These are phyloP conservation scores for Agrochola lota DNA, from an alignment of 2,888 invertebrate genomes.

Conservation along the genomic window DNA sequence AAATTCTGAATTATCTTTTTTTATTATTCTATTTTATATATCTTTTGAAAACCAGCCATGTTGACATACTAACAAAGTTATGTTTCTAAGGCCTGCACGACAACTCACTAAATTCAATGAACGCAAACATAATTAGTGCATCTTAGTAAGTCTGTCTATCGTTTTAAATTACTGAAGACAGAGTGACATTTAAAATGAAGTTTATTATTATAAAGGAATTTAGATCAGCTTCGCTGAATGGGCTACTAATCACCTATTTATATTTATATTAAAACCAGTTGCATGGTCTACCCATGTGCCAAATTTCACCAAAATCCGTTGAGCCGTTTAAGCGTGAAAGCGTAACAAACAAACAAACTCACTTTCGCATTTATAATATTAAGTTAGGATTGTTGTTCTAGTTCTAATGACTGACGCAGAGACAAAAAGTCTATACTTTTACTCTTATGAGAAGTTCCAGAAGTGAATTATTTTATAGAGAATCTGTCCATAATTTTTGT, in stretches of 20 bases:
- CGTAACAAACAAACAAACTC: no score
- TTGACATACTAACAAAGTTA: no score
- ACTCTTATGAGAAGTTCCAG: no score
- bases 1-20: not conserved
- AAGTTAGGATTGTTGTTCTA: not conserved
- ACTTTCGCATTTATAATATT: no score
- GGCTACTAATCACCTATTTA: not conserved
- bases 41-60: not conserved
- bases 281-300: no score
- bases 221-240: not conserved
- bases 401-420: not conserved
- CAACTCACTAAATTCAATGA: constrained; percentile 21
- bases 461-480: no score
- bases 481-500: no score
- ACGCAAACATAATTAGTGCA: not conserved
- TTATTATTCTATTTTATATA: not conserved
- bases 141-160: constrained; percentile 1
- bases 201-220: not conserved
- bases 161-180: constrained; percentile 6
- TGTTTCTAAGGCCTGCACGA: not conserved
- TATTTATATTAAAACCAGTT: not conserved
- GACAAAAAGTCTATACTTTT: no score
- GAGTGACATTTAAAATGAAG: not conserved
- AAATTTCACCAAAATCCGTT: no score
- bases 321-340: no score